Base-by-base conservation (phyloP, 2,797 vertebrate genomes). In the Takifugu rubripes region DNA sequence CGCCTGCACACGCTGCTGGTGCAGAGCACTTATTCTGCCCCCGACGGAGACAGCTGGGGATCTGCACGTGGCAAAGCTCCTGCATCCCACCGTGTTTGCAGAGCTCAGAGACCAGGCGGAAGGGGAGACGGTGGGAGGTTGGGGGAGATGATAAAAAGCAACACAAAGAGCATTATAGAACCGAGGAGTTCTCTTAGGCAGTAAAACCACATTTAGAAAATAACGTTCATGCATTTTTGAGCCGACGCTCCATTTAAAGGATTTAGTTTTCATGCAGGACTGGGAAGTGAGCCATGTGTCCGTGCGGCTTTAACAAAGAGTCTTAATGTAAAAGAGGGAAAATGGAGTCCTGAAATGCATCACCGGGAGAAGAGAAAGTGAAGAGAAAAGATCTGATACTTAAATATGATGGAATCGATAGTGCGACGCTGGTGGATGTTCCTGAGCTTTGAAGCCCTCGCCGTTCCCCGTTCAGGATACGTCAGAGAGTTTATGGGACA, bases 41-140 rank as follows among this genome's bases (percentile, higher is more conserved):
- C 55, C 60, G 55, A 15, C 57, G 62, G 62, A 27, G 59, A 69
- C 85, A 82, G 77, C 79, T 71, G 80, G 78, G 63, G 72, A 83
- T 78, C 75, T 74, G 72, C 72, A 55, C 58, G 58, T 50, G 49
- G 65, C 61, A 64, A 70, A 79, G 78, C 83, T 66, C 15, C 56
- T 53, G 77, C 64, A 74, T 66, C 74, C 67, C 26, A 17, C 50
- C 55, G 44, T 85, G 48, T 87, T 84, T 78, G 66, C 72, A 70
- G 74, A 80, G 76, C 79, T 84, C 62, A 62, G 50, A 62, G 72
- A 61, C 68, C n/a, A 74, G 69, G 68, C 66, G 61, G 12, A 65
- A 59, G 63, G 60, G 68, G 66, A 68, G 56, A 59, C 25, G 47
- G 54, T 25, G 68, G 21, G 21, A 24, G 11, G 36, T 16, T 16